phyloP scores from a whole-genome alignment of 23 tunicate genomes.

The Botrylloides violaceus region DNA sequence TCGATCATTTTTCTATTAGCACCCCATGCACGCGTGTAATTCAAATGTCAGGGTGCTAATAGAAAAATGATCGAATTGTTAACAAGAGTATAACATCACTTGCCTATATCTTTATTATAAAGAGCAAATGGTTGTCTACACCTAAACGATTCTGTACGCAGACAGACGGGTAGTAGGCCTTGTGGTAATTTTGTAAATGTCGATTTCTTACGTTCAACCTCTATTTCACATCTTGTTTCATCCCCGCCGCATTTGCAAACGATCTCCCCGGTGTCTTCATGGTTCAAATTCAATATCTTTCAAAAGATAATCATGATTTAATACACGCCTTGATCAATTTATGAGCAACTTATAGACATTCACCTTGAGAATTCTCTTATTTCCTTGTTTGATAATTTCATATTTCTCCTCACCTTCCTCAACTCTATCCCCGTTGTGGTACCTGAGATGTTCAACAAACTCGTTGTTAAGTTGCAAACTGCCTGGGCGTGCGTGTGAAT shows the following conservation, averaged over 20 bases:
- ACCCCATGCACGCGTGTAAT: too few relatives aligned
- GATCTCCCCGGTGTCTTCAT: slow-evolving; percentile 70
- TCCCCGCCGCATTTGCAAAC: slow-evolving; percentile 67
- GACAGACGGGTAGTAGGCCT: too few relatives aligned
- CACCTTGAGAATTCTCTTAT: slow-evolving; percentile 59
- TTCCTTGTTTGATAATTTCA: slow-evolving; percentile 70
- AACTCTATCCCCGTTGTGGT: slow-evolving; percentile 58
- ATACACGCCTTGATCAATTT: background rate
- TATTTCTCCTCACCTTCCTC: slow-evolving; percentile 73
- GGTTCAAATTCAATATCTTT: slow-evolving; percentile 49
- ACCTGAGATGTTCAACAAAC: slow-evolving; percentile 42
- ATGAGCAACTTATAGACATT: too few relatives aligned
- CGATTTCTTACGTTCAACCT: slow-evolving; percentile 83
- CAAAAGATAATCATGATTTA: background rate
- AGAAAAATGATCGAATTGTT: too few relatives aligned
- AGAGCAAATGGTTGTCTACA: too few relatives aligned
- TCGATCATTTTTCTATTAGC: too few relatives aligned
- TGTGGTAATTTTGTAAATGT: too few relatives aligned
- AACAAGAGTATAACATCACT: too few relatives aligned
- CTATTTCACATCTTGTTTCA: slow-evolving; percentile 38
- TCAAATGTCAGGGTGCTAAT: too few relatives aligned
- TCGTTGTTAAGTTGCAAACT: too few relatives aligned
- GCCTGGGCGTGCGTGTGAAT: background rate
- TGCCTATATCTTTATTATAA: too few relatives aligned
- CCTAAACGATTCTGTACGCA: too few relatives aligned